Percentiles rank a stretch among this genome's conserved stretches.
phyloP scores from a whole-genome alignment of 2,888 invertebrate species.

The Noctua fimbriata region DNA sequence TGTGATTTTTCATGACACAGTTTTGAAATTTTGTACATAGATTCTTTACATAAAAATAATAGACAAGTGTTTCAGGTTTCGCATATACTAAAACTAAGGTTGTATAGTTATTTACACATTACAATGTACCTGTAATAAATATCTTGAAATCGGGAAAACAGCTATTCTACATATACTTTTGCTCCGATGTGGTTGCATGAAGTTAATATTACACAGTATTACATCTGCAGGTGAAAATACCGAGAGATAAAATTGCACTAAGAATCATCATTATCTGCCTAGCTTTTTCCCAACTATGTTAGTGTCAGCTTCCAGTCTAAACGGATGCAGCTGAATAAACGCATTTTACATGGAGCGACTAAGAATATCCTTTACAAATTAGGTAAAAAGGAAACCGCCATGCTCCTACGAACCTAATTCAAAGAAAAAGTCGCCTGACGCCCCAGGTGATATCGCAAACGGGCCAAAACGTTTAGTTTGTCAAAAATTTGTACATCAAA shows the following conservation, averaged over 20 bases:
- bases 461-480: slow-evolving; percentile 55
- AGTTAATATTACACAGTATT: neutral
- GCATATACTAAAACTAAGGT: no score
- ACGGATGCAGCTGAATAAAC: no score
- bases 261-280: neutral
- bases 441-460: slow-evolving; percentile 24
- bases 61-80: no score
- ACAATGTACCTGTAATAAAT: neutral
- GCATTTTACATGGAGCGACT: no score
- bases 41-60: no score
- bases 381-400: neutral
- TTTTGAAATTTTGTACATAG: no score
- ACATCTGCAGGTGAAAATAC: neutral
- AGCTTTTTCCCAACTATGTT: no score
- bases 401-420: slow-evolving; percentile 17
- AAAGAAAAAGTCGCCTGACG: slow-evolving; percentile 33
- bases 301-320: no score
- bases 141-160: neutral
- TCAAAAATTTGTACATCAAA: slow-evolving; percentile 57
- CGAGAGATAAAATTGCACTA: neutral
- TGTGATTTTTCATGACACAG: no score
- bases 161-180: neutral
- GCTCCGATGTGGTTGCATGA: neutral
- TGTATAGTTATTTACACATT: neutral
- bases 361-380: neutral